Conservation (phyloP, 1,140 invertebrate species). For the Dolichoris vasculosae region DNA sequence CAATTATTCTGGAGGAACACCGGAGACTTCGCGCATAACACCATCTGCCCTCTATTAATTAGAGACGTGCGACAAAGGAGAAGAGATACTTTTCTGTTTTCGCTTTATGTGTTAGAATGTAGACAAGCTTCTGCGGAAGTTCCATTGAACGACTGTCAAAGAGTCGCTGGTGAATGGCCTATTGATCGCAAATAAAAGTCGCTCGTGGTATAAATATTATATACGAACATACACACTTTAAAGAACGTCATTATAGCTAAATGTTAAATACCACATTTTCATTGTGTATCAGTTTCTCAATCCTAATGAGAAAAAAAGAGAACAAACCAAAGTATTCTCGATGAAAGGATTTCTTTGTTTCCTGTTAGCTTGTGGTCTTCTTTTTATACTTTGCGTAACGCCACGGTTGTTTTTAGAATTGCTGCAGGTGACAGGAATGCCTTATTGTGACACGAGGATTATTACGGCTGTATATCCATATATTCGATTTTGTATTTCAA, state of each 20-base stretch:
- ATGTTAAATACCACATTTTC: constrained; percentile 41
- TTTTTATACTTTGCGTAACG: background rate
- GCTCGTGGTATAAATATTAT: constrained; percentile 37
- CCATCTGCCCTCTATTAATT: constrained; percentile 20
- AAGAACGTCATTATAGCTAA: constrained; percentile 33
- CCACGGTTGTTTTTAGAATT: background rate
- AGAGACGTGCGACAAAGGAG: background rate
- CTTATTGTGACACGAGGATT: background rate
- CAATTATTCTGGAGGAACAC: constrained; percentile 11
- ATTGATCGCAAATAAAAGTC: constrained; percentile 45
- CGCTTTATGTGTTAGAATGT: background rate
- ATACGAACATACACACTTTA: background rate
- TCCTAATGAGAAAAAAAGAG: constrained; percentile 20
- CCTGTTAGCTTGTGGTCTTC: background rate
- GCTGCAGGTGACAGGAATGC: background rate
- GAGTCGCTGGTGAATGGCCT: constrained; percentile 13
- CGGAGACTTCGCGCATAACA: background rate
- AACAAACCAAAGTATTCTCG: background rate
- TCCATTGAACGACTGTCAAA: constrained; percentile 38
- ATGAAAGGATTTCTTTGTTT: constrained; percentile 42
- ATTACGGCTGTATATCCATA: background rate
- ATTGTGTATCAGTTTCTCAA: constrained; percentile 17
- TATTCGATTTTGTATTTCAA: background rate
- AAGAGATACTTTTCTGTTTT: background rate
- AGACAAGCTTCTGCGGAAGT: constrained; percentile 43